phyloP scores from a whole-genome alignment of 2,113 vertebrate genomes.

The Eurypyga helias region DNA sequence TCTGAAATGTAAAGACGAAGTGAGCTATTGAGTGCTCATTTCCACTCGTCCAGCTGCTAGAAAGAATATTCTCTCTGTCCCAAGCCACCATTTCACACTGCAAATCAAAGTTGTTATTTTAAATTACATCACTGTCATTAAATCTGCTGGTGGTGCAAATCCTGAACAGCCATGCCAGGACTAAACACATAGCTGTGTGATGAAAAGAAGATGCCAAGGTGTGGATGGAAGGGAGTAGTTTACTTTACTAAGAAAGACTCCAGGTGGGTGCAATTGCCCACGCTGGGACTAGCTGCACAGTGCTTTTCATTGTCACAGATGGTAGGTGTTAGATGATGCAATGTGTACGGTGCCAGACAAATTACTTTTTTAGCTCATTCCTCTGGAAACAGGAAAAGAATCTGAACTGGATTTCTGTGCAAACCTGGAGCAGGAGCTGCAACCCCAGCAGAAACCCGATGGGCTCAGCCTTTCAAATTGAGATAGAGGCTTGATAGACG shows the following conservation, averaged over 20 bases:
- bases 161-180: not conserved
- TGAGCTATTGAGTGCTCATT: not conserved
- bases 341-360: slow-evolving; percentile 39
- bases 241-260: slow-evolving; percentile 36
- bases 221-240: slow-evolving; percentile 37
- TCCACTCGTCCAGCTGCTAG: not conserved
- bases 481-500: not conserved
- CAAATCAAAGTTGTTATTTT: slow-evolving; percentile 48
- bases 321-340: slow-evolving; percentile 69
- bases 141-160: slow-evolving; percentile 18
- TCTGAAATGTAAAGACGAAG: not conserved
- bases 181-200: not conserved
- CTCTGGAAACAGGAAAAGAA: slow-evolving; percentile 35
- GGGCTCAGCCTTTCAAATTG: not conserved
- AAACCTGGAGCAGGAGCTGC: slow-evolving; percentile 25
- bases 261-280: slow-evolving; percentile 64
- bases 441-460: not conserved
- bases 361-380: slow-evolving; percentile 64
- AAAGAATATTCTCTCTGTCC: not conserved
- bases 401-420: slow-evolving; percentile 59
- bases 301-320: slow-evolving; percentile 61
- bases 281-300: slow-evolving; percentile 16
- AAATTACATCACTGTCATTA: slow-evolving; percentile 58
- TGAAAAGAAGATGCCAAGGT: slow-evolving; percentile 63
- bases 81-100: not conserved